Conservation (phyloP, 2,113 vertebrate species). For the Echinops telfairi region DNA sequence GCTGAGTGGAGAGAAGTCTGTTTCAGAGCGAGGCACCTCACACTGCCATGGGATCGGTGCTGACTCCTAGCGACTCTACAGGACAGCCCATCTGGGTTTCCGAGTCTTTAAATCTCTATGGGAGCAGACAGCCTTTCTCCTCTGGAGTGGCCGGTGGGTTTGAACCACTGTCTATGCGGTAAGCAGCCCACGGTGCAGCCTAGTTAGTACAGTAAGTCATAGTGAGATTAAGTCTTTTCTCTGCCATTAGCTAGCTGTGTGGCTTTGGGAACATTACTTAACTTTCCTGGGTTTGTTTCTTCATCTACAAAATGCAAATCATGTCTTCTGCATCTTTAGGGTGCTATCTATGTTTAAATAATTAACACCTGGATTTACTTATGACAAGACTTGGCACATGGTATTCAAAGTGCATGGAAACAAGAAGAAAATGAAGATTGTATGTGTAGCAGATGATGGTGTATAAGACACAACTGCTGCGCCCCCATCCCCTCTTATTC, state of each 20-base stretch:
- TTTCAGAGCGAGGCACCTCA: no score
- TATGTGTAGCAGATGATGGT: background rate
- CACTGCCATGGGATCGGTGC: no score
- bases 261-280: background rate
- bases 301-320: background rate
- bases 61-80: no score
- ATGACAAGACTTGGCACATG: accelerated
- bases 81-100: no score
- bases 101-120: no score
- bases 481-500: background rate
- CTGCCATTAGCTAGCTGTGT: background rate
- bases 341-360: background rate
- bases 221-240: background rate
- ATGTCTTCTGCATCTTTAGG: background rate
- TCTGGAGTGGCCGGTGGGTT: no score
- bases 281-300: background rate
- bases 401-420: background rate
- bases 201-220: background rate
- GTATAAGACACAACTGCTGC: background rate
- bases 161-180: no score
- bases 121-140: no score
- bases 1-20: background rate
- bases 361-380: accelerated
- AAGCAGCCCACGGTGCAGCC: no score
- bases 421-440: background rate